These are phyloP conservation scores for Thera obeliscata DNA, from an alignment of 2,888 invertebrate genomes.

Conservation along the genomic window DNA sequence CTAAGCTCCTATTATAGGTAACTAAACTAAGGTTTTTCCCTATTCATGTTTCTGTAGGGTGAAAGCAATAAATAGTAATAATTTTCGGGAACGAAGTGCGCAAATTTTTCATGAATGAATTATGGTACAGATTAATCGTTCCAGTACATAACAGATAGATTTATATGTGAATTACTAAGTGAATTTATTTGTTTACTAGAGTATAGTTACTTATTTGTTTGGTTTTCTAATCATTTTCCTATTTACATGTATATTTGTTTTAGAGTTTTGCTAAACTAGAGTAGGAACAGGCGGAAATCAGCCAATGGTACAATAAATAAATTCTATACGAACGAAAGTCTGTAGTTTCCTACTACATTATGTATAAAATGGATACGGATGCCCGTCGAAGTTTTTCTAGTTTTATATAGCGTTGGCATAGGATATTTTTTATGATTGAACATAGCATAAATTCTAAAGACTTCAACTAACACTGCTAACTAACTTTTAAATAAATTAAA, in stretches of 20 bases:
- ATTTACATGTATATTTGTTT: conserved; percentile 3
- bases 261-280: conserved; percentile 1
- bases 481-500: no score
- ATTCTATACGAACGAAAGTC: background rate
- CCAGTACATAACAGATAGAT: background rate
- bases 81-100: no score
- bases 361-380: background rate
- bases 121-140: background rate
- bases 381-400: background rate
- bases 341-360: no score
- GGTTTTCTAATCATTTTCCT: conserved; percentile 3
- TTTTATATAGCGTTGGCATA: no score
- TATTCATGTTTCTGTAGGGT: background rate
- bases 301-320: background rate
- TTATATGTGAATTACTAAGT: background rate
- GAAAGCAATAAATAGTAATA: background rate
- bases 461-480: no score
- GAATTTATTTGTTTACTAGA: conserved; percentile 6
- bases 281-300: conserved; percentile 22
- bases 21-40: background rate
- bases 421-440: background rate
- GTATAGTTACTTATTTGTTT: conserved; percentile 8
- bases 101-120: background rate
- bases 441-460: background rate
- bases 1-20: background rate